A percentile compares a stretch with the other conserved stretches of the same genome.
phyloP scores from a whole-genome alignment of 1,140 invertebrate species.

The Camponotus vicinus region DNA sequence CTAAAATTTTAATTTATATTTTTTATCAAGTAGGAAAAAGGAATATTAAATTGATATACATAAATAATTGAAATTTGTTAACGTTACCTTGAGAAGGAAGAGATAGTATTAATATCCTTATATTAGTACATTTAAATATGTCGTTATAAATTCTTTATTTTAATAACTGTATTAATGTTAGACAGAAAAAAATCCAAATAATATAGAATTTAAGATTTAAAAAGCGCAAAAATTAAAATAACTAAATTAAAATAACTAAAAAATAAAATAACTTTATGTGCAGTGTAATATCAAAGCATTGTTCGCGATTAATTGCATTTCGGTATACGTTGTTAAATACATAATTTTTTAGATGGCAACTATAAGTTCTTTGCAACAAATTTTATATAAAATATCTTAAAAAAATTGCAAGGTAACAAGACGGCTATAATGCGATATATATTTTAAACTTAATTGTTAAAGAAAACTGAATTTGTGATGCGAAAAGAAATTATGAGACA shows the following conservation, averaged over 20 bases:
- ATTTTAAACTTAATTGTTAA: slow-evolving; percentile 13
- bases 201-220: neutral
- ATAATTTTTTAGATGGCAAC: neutral
- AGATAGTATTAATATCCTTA: neutral
- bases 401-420: neutral
- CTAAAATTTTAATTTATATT: neutral
- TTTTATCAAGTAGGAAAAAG: neutral
- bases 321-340: neutral
- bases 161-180: neutral
- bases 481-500: slow-evolving; percentile 21
- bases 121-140: neutral
- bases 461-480: neutral
- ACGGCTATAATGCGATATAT: neutral
- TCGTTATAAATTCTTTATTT: neutral
- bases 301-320: neutral
- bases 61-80: neutral
- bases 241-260: neutral
- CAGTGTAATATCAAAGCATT: neutral
- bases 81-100: neutral
- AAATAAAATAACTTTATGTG: neutral
- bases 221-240: neutral
- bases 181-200: neutral
- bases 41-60: neutral
- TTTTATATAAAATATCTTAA: neutral
- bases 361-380: neutral